Conservation (phyloP, 2,113 vertebrate species). For the Plotosus lineatus region DNA sequence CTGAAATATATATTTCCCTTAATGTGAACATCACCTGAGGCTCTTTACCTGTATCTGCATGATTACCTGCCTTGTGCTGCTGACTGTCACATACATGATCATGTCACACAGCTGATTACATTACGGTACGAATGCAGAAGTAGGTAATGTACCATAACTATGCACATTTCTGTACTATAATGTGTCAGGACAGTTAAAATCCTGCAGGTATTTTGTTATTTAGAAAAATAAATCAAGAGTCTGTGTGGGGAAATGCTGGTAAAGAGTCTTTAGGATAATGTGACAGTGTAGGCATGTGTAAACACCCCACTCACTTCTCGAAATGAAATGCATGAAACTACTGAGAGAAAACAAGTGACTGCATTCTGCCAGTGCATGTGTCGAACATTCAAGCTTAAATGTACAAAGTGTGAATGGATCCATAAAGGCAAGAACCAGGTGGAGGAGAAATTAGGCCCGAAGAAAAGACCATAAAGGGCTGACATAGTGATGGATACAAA, state of each 20-base stretch:
- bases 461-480: slow-evolving; percentile 12
- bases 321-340: slow-evolving; percentile 19
- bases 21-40: neutral
- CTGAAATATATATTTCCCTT: neutral
- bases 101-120: too few species aligned
- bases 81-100: too few species aligned
- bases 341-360: neutral
- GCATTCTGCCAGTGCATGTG: neutral
- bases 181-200: too few species aligned
- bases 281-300: neutral
- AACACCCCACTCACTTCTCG: neutral
- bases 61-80: too few species aligned
- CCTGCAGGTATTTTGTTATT: too few species aligned
- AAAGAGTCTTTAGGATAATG: slow-evolving; percentile 2
- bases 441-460: slow-evolving; percentile 17
- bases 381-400: neutral
- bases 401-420: neutral
- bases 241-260: neutral
- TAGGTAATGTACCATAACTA: too few species aligned
- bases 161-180: too few species aligned
- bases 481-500: slow-evolving; percentile 26
- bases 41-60: neutral
- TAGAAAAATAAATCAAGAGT: too few species aligned
- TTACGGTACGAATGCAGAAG: too few species aligned
- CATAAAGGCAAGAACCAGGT: slow-evolving; percentile 30